Conservation (phyloP, 2,113 vertebrate species). For the Peromyscus maniculatus region DNA sequence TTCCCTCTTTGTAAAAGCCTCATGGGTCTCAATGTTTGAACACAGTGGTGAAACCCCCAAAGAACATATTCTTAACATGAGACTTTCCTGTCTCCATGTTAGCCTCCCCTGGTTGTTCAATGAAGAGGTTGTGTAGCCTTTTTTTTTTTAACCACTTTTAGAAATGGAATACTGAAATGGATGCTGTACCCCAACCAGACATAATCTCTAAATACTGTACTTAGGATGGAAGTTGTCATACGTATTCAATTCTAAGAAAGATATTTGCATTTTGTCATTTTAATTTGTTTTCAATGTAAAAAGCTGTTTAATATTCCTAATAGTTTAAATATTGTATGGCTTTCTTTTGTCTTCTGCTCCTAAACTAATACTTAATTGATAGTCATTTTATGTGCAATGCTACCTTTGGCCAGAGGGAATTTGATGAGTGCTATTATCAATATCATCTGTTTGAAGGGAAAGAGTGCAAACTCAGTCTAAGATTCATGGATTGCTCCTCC, state of each 20-base stretch:
- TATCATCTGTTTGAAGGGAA: neutral
- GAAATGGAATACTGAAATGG: neutral
- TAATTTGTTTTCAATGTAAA: neutral
- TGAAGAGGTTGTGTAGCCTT: neutral
- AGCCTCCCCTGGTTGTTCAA: neutral
- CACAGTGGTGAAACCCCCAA: neutral
- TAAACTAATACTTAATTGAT: neutral
- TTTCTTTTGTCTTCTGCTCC: neutral
- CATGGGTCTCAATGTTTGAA: neutral
- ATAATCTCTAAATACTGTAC: constrained; percentile 1
- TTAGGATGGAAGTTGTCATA: neutral
- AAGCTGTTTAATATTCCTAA: neutral
- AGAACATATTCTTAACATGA: neutral
- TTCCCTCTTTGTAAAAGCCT: constrained; percentile 16
- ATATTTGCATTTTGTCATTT: neutral
- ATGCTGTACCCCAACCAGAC: neutral
- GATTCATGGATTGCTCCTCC: neutral
- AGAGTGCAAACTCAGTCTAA: neutral
- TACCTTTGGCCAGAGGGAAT: neutral
- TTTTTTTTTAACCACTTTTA: neutral
- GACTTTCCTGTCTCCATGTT: neutral
- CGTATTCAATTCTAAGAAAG: constrained; percentile 32
- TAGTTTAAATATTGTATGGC: neutral
- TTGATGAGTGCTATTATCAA: neutral
- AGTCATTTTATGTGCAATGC: neutral